Evolutionary conservation across 2,888 invertebrate genomes (phyloP).

Genomic region (Gandaritis pyraliata): DNA sequence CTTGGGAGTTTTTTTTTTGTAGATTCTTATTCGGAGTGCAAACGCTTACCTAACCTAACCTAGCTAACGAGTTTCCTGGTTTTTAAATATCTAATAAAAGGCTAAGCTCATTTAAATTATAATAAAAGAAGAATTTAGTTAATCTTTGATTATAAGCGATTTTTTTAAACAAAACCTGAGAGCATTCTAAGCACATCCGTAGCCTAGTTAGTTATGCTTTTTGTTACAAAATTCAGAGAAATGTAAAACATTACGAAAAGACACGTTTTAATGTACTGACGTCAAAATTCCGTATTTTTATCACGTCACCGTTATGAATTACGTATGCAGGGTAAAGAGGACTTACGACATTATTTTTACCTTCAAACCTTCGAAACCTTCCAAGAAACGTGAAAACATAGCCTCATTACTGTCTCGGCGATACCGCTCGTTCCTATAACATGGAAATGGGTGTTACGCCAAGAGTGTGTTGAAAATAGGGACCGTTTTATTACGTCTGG

Average conservation of each 20-base stretch:
- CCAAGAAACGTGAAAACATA: slow-evolving; percentile 28
- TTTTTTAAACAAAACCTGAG: too few species aligned
- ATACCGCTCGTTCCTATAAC: slow-evolving; percentile 5
- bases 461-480: not conserved
- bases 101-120: too few species aligned
- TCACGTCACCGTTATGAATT: slow-evolving; percentile 21
- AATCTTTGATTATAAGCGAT: too few species aligned
- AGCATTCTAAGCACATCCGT: too few species aligned
- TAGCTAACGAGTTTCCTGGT: too few species aligned
- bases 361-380: slow-evolving; percentile 19
- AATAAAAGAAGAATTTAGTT: too few species aligned
- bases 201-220: too few species aligned
- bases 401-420: slow-evolving; percentile 19
- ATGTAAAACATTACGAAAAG: not conserved
- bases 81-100: too few species aligned
- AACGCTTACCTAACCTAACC: too few species aligned
- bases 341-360: slow-evolving; percentile 20
- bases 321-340: slow-evolving; percentile 22
- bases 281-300: slow-evolving; percentile 8
- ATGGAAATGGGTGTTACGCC: slow-evolving; percentile 1
- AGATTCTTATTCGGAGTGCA: too few species aligned
- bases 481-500: not conserved
- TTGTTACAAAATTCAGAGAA: not conserved
- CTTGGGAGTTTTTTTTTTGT: too few species aligned
- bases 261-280: not conserved